Evolutionary conservation across 2,113 vertebrate genomes (phyloP), one percentile per base, ranked within the genome.

Genomic region (Tenrec ecaudatus): DNA sequence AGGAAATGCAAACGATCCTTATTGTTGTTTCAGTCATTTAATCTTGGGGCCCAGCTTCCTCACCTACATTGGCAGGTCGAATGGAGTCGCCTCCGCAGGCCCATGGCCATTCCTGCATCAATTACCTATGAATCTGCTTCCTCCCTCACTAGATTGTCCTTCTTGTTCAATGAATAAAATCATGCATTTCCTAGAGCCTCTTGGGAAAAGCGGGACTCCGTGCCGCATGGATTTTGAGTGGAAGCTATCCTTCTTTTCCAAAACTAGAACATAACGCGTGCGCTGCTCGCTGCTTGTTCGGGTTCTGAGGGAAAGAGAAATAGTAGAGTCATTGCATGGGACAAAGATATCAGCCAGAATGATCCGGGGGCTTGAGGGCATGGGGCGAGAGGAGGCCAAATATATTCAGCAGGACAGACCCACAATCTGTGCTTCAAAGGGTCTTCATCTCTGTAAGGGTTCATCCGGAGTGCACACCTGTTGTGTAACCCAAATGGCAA

Each of bases 11-110:
- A 93, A 29, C 31, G 25, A 75, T 43, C 62, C 68, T 64, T n/a
- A 19, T n/a, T 53, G 20, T 53, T 23, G 3, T n/a, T 77, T 82
- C 38, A 62, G 78, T 0, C 94, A 66, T 91, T 91, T 92, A n/a
- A 47, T 40, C 31, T 97, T 60, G 69, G 88, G 47, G 64, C n/a
- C 78, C 88, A 82, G 84, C 93, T 93, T 95, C 76, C 57, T 57
- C 71, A 69, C 75, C 66, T 83, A 36, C 53, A 33, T 4, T 69
- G 47, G 38, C 33, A 71, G 19, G 27, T 40, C 40, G 38, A 20
- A 31, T 19, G 57, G 3, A 11, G 0, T 60, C 27, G 78, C 23
- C 22, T 83, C 89, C 60, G n/a, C 60, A 6, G 14, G 53, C 77
- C 40, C 17, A 40, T 57, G 84, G 71, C 40, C 17, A 40, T 57